Evolutionary conservation across 53 echinoderm and acorn worm species (phyloP).

Genomic region (Stichopus horrens): DNA sequence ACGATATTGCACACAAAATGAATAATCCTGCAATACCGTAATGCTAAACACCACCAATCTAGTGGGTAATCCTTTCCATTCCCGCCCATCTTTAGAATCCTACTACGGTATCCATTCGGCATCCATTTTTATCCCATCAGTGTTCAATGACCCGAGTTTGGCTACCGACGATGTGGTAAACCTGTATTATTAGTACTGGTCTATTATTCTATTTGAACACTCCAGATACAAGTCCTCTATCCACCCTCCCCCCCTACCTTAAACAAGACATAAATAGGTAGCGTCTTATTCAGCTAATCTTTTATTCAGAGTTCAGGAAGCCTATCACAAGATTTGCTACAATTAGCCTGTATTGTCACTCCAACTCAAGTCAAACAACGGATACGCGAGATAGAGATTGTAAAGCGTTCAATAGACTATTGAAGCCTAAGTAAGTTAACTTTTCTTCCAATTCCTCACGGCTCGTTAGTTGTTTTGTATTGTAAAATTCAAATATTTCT

Average conservation of each 20-base stretch:
- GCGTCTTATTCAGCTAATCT: background rate
- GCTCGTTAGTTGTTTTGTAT: constrained; percentile 34
- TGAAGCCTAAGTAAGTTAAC: constrained; percentile 38
- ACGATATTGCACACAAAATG: no score
- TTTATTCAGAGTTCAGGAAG: background rate
- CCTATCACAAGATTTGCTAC: constrained; percentile 28
- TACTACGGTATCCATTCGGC: no score
- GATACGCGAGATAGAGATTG: background rate
- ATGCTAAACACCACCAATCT: no score
- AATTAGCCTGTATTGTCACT: constrained; percentile 33
- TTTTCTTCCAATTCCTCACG: constrained; percentile 19
- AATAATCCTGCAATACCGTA: no score
- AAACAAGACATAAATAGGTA: constrained; percentile 8
- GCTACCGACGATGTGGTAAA: no score
- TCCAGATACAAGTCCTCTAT: background rate
- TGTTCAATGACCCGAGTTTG: no score
- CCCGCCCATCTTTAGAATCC: no score
- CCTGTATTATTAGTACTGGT: background rate
- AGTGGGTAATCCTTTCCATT: no score
- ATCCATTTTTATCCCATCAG: no score
- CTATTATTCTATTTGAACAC: background rate
- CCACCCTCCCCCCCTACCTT: no score
- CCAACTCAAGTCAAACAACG: background rate
- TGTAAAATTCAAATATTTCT: constrained; percentile 40
- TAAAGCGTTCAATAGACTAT: background rate